phyloP scores from a whole-genome alignment of 2,888 invertebrate species.

The Zootermopsis nevadensis region DNA sequence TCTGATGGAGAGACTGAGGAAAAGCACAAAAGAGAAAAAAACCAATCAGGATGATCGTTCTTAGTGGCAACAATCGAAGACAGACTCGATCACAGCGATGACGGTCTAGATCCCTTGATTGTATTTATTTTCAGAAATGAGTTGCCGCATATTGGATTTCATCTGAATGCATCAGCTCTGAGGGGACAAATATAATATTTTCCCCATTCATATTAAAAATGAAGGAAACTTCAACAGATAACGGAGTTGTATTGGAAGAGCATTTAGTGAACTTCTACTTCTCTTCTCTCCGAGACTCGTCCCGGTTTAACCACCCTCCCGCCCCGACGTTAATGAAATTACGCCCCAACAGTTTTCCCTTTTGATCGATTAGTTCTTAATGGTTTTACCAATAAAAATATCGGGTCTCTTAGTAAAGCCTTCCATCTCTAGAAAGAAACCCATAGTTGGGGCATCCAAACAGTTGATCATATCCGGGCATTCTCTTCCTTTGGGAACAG shows the following conservation, averaged over 20 bases:
- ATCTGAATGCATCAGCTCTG: no score
- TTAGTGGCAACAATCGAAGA: no score
- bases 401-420: neutral
- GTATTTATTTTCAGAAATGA: no score
- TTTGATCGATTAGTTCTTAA: slow-evolving; percentile 36
- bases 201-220: neutral
- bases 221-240: neutral
- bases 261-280: neutral
- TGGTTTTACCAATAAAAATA: slow-evolving; percentile 32
- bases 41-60: no score
- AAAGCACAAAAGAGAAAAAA: no score
- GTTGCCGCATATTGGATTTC: no score
- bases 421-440: neutral
- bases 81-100: no score
- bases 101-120: no score
- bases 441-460: neutral
- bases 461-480: neutral
- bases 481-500: neutral
- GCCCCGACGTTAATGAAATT: slow-evolving; percentile 21
- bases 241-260: neutral
- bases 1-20: no score
- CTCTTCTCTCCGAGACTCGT: neutral
- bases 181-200: no score
- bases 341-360: slow-evolving; percentile 27
- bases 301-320: neutral